Evolutionary conservation across 2,888 invertebrate species (phyloP), one percentile per base, ranked within the genome.

Genomic region (Ornithoptera priamus): DNA sequence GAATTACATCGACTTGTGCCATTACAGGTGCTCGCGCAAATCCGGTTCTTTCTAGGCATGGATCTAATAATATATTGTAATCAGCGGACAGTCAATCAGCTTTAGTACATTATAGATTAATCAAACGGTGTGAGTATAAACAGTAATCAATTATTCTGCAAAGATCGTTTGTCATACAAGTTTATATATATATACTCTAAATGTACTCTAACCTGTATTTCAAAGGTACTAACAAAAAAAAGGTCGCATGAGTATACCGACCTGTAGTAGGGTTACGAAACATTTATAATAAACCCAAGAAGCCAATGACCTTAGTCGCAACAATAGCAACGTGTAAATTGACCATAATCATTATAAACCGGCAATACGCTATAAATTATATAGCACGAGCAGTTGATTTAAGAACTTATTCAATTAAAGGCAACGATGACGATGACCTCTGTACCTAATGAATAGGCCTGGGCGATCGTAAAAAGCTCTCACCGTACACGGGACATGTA

Each of bases 191-290:
- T 10, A 56, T 56, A 56, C 1, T 6, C 15, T 20, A 56, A n/a
- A 8, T 56, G 18, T 2, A 2, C n/a, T 20, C 18, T 20, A n/a
- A 20, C 18, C n/a, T 20, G 56, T 20, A 20, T 64, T 53, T 64
- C 69, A 62, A 64, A 62, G 64, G 42, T 65, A 39, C 20, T 69
- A 68, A 42, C 63, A 86, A 84, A 86, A 85, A 86, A 90, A 91
- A 91, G 92, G 91, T 89, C 91, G 89, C 77, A 78, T 75, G 84
- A 89, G 92, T 87, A 90, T 88, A 87, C 86, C 85, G 90, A 91
- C 88, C 92, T 82, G 83, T 73, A 76, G 79, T 78, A 75, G 76
- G 77, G 76, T 85, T 84, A 83, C 80, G 83, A 84, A 86, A 73
- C 75, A 71, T 71, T 20, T 50, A 24, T 24, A n/a, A 60, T 53